A percentile compares a stretch with the other conserved stretches of the same genome.
These are phyloP conservation scores for Parasteatoda lunata DNA, from an alignment of 2,888 invertebrate genomes.

Conservation along the genomic window DNA sequence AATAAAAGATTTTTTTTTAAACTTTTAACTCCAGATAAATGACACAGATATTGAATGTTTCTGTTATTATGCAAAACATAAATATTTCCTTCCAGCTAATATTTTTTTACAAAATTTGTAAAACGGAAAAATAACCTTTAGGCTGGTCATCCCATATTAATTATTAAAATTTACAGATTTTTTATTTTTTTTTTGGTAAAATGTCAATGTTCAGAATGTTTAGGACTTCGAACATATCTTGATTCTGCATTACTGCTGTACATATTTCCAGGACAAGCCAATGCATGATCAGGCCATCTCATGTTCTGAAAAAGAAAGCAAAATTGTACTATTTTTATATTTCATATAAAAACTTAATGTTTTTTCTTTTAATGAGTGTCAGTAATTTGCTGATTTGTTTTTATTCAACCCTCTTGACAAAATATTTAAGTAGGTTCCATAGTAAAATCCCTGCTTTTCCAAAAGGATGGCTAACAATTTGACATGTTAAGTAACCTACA, in stretches of 20 bases:
- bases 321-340: neutral
- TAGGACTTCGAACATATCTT: conserved; percentile 2
- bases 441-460: no score
- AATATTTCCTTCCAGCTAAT: no score
- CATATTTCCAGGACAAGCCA: conserved; percentile 12
- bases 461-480: no score
- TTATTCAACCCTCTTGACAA: no score
- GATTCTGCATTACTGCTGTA: conserved; percentile 9
- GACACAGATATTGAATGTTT: no score
- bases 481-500: no score
- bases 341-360: neutral
- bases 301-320: conserved; percentile 19
- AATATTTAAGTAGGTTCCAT: no score
- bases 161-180: neutral
- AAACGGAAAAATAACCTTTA: neutral
- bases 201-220: neutral
- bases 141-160: neutral
- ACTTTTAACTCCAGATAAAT: no score
- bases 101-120: no score
- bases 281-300: conserved; percentile 56
- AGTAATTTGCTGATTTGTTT: neutral
- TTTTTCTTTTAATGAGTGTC: neutral
- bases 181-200: neutral
- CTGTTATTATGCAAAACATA: no score
- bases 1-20: no score